phyloP scores from a whole-genome alignment of 92 coral and sea anemone genomes.

The Epizoanthus rinbou region DNA sequence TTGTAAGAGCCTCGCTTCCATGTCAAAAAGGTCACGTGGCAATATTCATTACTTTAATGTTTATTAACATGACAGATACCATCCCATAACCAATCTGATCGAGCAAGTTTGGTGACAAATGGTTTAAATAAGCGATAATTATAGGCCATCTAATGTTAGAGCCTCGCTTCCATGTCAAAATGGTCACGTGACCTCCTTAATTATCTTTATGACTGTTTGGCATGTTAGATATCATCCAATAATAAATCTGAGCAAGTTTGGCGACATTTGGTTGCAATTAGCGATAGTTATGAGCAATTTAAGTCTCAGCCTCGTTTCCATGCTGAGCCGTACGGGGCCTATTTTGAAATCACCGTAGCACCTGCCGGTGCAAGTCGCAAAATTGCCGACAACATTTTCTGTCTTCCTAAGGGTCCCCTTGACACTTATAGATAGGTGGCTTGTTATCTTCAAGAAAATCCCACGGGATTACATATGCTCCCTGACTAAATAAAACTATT shows the following conservation, averaged over 20 bases:
- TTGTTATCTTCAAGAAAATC: no score
- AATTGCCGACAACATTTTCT: conserved; percentile 8
- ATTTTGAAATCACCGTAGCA: conserved; percentile 6
- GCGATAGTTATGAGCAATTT: conserved; percentile 15
- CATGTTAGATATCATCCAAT: conserved; percentile 41
- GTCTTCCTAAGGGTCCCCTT: neutral
- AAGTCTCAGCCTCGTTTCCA: conserved; percentile 14
- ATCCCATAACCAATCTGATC: conserved; percentile 13
- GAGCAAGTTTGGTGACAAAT: conserved; percentile 10
- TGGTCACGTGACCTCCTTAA: conserved; percentile 38
- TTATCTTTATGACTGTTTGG: neutral
- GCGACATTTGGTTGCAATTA: conserved; percentile 38
- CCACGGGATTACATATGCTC: no score
- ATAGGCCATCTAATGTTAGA: conserved; percentile 19
- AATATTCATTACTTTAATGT: conserved; percentile 7
- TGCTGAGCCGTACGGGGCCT: neutral
- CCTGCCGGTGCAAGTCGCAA: neutral
- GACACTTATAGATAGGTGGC: neutral
- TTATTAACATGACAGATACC: conserved; percentile 9
- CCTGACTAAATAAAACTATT: neutral
- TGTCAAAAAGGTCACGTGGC: conserved; percentile 17
- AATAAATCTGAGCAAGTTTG: conserved; percentile 34
- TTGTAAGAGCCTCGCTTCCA: neutral
- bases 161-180: conserved; percentile 47
- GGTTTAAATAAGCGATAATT: conserved; percentile 28